Evolutionary conservation across 1,140 invertebrate genomes (phyloP).

Genomic region (Aphaenogaster rudis): DNA sequence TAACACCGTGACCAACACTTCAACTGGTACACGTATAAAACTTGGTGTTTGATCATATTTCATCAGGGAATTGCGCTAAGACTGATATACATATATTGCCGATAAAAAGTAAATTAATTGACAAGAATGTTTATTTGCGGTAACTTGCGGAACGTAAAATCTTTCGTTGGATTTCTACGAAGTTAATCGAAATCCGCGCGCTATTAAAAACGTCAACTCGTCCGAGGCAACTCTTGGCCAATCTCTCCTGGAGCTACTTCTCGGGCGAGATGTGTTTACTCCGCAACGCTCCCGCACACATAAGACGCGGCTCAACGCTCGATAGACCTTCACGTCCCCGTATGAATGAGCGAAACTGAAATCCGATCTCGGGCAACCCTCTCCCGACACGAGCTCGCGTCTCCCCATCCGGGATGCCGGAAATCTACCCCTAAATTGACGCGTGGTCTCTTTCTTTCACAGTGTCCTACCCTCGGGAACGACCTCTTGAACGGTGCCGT

Average conservation of each 20-base stretch:
- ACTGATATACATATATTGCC: background rate
- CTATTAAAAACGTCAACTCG: background rate
- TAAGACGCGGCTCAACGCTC: slow-evolving; percentile 3
- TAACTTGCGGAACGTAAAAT: background rate
- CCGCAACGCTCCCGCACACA: background rate
- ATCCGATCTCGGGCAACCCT: slow-evolving; percentile 44
- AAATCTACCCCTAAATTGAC: slow-evolving; percentile 69
- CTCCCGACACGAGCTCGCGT: slow-evolving; percentile 36
- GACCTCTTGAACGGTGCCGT: slow-evolving; percentile 80
- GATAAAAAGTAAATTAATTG: background rate
- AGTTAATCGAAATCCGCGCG: background rate
- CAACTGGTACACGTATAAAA: background rate
- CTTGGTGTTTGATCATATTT: background rate
- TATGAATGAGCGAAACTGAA: slow-evolving; percentile 38
- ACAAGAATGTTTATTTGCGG: background rate
- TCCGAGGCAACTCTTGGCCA: background rate
- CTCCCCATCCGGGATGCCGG: slow-evolving; percentile 58
- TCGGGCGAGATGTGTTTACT: background rate
- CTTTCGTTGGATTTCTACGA: background rate
- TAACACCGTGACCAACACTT: background rate
- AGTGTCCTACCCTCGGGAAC: slow-evolving; percentile 73
- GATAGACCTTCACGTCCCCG: slow-evolving; percentile 23
- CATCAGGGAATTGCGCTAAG: background rate
- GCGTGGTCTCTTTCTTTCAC: slow-evolving; percentile 72
- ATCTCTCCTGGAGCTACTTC: background rate